Evolutionary conservation across 2,888 invertebrate species (phyloP).

Genomic region (Venusia cambrica): DNA sequence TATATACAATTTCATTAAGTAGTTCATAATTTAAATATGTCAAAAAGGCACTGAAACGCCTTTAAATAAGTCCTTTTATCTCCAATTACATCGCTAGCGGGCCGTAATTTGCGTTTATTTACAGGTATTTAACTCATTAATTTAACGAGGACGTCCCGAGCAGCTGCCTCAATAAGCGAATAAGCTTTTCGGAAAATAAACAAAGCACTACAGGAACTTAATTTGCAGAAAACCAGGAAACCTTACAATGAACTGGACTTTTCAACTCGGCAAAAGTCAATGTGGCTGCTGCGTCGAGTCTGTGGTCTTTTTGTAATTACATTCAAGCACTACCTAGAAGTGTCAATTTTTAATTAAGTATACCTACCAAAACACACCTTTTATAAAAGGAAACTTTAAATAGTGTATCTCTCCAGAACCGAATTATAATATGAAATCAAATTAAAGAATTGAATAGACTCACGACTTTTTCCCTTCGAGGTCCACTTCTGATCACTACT

Average conservation of each 20-base stretch:
- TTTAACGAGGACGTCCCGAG: constrained; percentile 29
- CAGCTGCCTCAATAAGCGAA: constrained; percentile 27
- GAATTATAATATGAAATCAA: too few relatives aligned
- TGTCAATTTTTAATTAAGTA: too few relatives aligned
- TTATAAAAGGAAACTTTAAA: too few relatives aligned
- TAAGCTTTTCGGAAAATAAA: constrained; percentile 14
- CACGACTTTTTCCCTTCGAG: too few relatives aligned
- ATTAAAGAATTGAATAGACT: too few relatives aligned
- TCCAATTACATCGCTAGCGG: constrained; percentile 41
- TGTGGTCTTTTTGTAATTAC: too few relatives aligned
- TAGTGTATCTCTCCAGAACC: too few relatives aligned
- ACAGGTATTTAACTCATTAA: constrained; percentile 42
- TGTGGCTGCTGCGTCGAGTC: not conserved
- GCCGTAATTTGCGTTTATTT: constrained; percentile 43
- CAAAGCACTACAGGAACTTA: constrained; percentile 3
- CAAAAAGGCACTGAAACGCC: not conserved
- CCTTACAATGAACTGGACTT: constrained; percentile 5
- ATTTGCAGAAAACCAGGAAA: constrained; percentile 2
- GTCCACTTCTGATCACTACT: too few relatives aligned
- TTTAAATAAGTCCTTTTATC: constrained; percentile 33
- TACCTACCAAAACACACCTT: too few relatives aligned
- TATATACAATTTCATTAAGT: too few relatives aligned
- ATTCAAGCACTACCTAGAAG: too few relatives aligned
- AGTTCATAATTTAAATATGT: too few relatives aligned
- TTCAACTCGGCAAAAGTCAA: constrained; percentile 3